phyloP scores from a whole-genome alignment of 2,888 invertebrate genomes.

The Nowickia ferox region DNA sequence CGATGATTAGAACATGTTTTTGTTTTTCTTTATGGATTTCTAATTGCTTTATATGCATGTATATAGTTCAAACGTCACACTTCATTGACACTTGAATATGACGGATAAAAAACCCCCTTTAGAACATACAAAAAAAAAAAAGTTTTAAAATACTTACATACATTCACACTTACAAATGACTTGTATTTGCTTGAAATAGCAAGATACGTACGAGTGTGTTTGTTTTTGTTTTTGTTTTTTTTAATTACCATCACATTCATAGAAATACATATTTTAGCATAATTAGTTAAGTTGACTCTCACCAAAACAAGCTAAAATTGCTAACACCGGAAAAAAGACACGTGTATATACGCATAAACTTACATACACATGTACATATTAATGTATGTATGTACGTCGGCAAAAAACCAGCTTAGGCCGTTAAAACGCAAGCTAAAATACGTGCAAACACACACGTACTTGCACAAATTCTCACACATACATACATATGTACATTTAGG shows the following conservation, averaged over 20 bases:
- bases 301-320: background rate
- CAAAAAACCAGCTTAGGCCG: background rate
- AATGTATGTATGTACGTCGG: slow-evolving; percentile 19
- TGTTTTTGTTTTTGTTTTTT: background rate
- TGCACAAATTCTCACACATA: background rate
- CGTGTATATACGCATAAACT: too few species aligned
- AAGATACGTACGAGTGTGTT: background rate
- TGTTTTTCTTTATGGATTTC: background rate
- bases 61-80: slow-evolving; percentile 42
- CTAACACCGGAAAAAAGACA: slow-evolving; percentile 49
- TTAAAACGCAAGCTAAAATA: background rate
- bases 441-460: too few species aligned
- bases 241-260: too few species aligned
- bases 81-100: slow-evolving; percentile 38
- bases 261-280: slow-evolving; percentile 5
- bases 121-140: background rate
- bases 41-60: slow-evolving; percentile 4
- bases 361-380: too few species aligned
- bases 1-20: slow-evolving; percentile 26
- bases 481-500: background rate
- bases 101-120: slow-evolving; percentile 48
- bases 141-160: background rate
- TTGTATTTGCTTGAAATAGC: background rate
- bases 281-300: background rate
- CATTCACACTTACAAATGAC: background rate